Evolutionary conservation across 2,797 vertebrate species (phyloP), one percentile per base, ranked within the genome.

Genomic region (Chaunax sp.): DNA sequence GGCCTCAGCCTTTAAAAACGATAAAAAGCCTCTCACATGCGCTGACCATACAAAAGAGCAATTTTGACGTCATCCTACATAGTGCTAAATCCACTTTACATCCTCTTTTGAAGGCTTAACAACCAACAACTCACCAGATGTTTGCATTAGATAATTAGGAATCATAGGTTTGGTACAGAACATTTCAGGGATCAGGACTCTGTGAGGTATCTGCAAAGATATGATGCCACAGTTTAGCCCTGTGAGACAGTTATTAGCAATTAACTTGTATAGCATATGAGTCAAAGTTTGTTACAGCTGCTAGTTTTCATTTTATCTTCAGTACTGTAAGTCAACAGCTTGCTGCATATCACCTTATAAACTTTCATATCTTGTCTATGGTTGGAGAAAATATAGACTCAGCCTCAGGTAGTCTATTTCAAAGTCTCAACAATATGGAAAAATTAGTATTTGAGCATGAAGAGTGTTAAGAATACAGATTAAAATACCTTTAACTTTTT

Each of bases 31-130:
- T 65, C 70, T 85, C 69, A 75, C 65, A 77, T 84, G 84, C 81
- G 87, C 85, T 91, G 89, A 89, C 87, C 70, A 23, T 61, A 72
- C 72, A 69, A 82, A 47, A 86, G 83, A 81, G 49, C 55, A 63
- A 80, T 87, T 90, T 89, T 90, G 88, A 89, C 89, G 89, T 88
- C 84, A 83, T 76, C 72, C 70, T 89, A 86, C 86, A 77, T 80
- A 56, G 75, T 82, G 62, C 70, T 61, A 72, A 85, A 88, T 80
- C 80, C 64, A 73, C 73, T 82, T 77, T 55, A 60, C 56, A 37
- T 47, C 33, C 5, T 28, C 49, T 81, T 83, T 88, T 74, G 89
- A 89, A 90, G 74, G 72, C 66, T 81, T 77, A 75, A 8, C 69
- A 20, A 20, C 79, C 70, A 85, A 80, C 78, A 79, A 77, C 60